Percentiles rank a stretch among this genome's conserved stretches.
phyloP scores from a whole-genome alignment of 2,888 invertebrate species.

The Acronicta alni region DNA sequence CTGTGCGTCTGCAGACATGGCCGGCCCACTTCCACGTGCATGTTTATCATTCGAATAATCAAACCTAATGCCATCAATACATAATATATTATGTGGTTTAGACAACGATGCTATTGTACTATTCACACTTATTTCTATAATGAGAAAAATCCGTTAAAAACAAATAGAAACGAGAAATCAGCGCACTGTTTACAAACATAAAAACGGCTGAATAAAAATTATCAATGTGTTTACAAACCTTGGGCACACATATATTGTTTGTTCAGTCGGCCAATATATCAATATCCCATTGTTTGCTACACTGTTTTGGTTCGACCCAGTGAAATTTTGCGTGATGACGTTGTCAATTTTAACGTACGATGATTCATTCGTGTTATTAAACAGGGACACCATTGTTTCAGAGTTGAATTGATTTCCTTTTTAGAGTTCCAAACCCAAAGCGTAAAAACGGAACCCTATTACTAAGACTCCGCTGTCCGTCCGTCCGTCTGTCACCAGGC shows the following conservation, averaged over 20 bases:
- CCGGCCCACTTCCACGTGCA: too few relatives aligned
- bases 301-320: constrained; percentile 38
- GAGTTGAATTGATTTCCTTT: constrained; percentile 34
- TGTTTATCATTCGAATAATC: too few relatives aligned
- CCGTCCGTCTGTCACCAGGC: too few relatives aligned
- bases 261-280: constrained; percentile 46
- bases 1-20: too few relatives aligned
- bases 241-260: constrained; percentile 45
- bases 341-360: constrained; percentile 45
- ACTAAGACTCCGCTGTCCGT: too few relatives aligned
- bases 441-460: too few relatives aligned
- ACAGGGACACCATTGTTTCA: constrained; percentile 25
- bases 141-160: constrained; percentile 14
- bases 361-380: constrained; percentile 43
- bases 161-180: constrained; percentile 17
- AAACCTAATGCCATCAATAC: too few relatives aligned
- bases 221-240: constrained; percentile 59
- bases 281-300: constrained; percentile 55
- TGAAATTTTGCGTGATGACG: constrained; percentile 46
- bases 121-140: neutral
- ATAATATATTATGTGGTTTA: too few relatives aligned
- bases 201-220: constrained; percentile 23
- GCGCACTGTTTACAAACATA: constrained; percentile 27
- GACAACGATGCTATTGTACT: too few relatives aligned
- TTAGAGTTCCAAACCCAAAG: too few relatives aligned